A percentile compares a stretch with the other conserved stretches of the same genome.
Evolutionary conservation across 1,140 invertebrate genomes (phyloP).

Genomic region (Stegodyphus dumicola): DNA sequence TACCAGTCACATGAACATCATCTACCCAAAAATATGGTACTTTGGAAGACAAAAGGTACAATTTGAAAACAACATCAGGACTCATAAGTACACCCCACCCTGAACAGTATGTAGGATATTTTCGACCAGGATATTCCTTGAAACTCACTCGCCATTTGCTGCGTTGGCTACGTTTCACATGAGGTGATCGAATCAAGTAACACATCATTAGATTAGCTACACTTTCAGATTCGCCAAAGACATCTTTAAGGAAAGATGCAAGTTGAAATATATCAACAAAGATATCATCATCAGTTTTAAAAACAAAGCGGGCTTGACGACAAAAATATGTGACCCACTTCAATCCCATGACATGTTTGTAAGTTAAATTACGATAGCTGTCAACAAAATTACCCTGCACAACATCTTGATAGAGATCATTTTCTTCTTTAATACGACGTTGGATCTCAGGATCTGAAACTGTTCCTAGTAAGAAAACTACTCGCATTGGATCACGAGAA

Average conservation of each 20-base stretch:
- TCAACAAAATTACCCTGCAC: slow-evolving; percentile 78
- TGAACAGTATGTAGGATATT: slow-evolving; percentile 70
- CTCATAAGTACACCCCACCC: slow-evolving; percentile 69
- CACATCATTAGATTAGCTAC: slow-evolving; percentile 63
- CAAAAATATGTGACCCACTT: slow-evolving; percentile 80
- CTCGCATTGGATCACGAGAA: slow-evolving; percentile 11
- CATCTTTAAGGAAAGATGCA: slow-evolving; percentile 73
- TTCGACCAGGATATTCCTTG: slow-evolving; percentile 67
- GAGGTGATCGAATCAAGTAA: slow-evolving; percentile 61
- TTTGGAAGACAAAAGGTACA: slow-evolving; percentile 64
- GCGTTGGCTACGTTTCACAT: slow-evolving; percentile 64
- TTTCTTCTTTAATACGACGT: slow-evolving; percentile 63
- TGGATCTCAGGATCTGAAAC: slow-evolving; percentile 65
- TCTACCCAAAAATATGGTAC: slow-evolving; percentile 85
- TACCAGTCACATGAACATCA: slow-evolving; percentile 83
- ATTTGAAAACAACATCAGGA: slow-evolving; percentile 65
- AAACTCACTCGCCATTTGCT: slow-evolving; percentile 69
- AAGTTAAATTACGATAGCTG: slow-evolving; percentile 84
- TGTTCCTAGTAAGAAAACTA: slow-evolving; percentile 78
- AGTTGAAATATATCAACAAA: slow-evolving; percentile 79
- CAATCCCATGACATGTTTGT: slow-evolving; percentile 88
- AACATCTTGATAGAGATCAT: slow-evolving; percentile 65
- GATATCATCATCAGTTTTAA: slow-evolving; percentile 86
- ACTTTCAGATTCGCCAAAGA: slow-evolving; percentile 34
- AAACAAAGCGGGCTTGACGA: slow-evolving; percentile 75